Conservation (phyloP, 92 coral and sea anemone species). For the Blastomussa wellsi region DNA sequence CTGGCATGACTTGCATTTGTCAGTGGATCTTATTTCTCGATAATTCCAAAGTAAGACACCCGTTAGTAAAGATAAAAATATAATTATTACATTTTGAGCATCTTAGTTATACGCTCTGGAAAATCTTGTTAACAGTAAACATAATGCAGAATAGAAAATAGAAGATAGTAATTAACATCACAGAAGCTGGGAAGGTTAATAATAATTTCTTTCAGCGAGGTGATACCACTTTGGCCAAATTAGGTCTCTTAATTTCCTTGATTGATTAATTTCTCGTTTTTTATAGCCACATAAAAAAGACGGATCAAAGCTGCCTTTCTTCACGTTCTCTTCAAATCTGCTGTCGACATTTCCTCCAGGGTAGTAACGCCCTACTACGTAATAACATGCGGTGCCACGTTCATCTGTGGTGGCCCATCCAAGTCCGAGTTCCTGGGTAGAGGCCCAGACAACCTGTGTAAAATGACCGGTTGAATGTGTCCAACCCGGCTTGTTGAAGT, state of each 20-base stretch:
- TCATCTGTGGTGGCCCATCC: slow-evolving; percentile 35
- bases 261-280: not conserved
- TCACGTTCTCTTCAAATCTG: slow-evolving; percentile 43
- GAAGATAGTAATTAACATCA: not conserved
- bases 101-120: too few relatives aligned
- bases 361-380: slow-evolving; percentile 65
- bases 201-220: not conserved
- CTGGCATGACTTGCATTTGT: too few relatives aligned
- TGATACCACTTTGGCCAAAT: slow-evolving; percentile 8
- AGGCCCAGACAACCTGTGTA: slow-evolving; percentile 59
- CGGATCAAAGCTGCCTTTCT: slow-evolving; percentile 49
- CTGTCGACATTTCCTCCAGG: slow-evolving; percentile 59
- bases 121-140: too few relatives aligned
- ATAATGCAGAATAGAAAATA: not conserved
- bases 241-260: not conserved
- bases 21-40: too few relatives aligned
- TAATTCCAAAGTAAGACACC: too few relatives aligned
- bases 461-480: slow-evolving; percentile 49
- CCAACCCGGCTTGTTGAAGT: slow-evolving; percentile 50
- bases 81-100: too few relatives aligned
- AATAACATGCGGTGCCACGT: slow-evolving; percentile 45
- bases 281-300: slow-evolving; percentile 15
- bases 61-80: too few relatives aligned
- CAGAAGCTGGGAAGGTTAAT: not conserved
- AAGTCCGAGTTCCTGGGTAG: slow-evolving; percentile 37